Conservation (phyloP, 2,888 invertebrate species). For the Stenolophus ochropezus region DNA sequence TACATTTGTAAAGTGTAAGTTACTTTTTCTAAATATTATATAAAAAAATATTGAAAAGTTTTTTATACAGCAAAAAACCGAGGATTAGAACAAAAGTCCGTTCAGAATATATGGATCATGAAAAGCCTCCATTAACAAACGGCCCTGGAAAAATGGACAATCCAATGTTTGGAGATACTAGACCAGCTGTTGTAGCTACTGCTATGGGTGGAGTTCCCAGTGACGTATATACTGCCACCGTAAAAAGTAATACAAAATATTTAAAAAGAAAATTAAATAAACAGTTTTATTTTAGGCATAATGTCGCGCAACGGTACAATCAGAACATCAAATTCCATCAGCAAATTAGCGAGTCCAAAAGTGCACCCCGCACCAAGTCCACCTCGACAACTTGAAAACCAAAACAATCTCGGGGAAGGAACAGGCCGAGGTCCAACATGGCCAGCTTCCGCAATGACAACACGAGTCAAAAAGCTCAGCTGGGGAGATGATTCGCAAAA, state of each 20-base stretch:
- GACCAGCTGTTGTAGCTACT: constrained; percentile 69
- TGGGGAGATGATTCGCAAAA: constrained; percentile 80
- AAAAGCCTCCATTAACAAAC: constrained; percentile 65
- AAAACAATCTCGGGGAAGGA: constrained; percentile 68
- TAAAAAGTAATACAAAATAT: constrained; percentile 75
- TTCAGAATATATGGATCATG: constrained; percentile 70
- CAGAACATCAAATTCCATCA: constrained; percentile 63
- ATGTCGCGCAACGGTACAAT: constrained; percentile 72
- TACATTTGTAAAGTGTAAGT: constrained; percentile 86
- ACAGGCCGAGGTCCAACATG: constrained; percentile 74
- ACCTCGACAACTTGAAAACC: constrained; percentile 59
- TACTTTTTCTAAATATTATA: constrained; percentile 11
- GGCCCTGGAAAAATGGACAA: constrained; percentile 68
- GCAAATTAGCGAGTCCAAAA: constrained; percentile 72
- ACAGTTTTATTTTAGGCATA: constrained; percentile 69
- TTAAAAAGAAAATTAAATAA: background rate
- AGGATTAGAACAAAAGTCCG: constrained; percentile 69
- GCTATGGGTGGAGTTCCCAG: constrained; percentile 72
- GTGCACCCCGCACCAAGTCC: constrained; percentile 73
- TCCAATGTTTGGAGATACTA: constrained; percentile 70
- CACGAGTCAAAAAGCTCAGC: constrained; percentile 85
- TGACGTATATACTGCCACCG: constrained; percentile 76
- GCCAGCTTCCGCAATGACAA: constrained; percentile 82
- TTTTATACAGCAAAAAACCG: constrained; percentile 67
- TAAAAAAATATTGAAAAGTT: background rate